These are phyloP conservation scores for Heliconius himera DNA, from an alignment of 1,140 invertebrate genomes.

Conservation along the genomic window DNA sequence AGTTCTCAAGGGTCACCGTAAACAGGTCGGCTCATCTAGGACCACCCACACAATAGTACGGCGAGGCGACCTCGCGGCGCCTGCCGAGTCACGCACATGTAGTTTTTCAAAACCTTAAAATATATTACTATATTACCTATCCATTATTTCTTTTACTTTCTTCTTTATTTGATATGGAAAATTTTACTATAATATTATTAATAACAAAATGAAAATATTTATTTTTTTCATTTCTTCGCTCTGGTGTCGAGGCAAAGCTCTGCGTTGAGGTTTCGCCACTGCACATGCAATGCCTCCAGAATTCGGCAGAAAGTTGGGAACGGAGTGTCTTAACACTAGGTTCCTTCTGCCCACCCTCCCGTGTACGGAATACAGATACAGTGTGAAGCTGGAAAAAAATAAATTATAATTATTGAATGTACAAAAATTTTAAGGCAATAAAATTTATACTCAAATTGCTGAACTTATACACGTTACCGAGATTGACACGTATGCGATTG, in stretches of 20 bases:
- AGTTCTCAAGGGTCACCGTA: conserved; percentile 52
- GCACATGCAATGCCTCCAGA: too few species aligned
- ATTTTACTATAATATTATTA: not conserved
- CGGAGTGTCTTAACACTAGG: too few species aligned
- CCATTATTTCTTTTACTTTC: conserved; percentile 24
- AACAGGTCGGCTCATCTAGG: conserved; percentile 61
- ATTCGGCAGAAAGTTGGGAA: too few species aligned
- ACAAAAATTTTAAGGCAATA: not conserved
- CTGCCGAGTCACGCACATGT: conserved; percentile 78
- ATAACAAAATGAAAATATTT: not conserved
- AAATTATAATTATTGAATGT: not conserved
- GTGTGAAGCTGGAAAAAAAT: too few species aligned
- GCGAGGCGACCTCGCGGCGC: conserved; percentile 73
- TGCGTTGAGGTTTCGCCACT: too few species aligned
- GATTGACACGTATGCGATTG: conserved; percentile 6
- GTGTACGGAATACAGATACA: too few species aligned
- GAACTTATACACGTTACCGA: not conserved
- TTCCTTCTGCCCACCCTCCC: too few species aligned
- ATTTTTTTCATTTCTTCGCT: too few species aligned
- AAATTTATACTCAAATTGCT: not conserved
- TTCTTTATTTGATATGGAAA: not conserved
- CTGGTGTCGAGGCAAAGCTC: too few species aligned
- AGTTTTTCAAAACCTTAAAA: conserved; percentile 61
- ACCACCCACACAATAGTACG: conserved; percentile 73
- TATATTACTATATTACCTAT: conserved; percentile 28